Evolutionary conservation across 2,888 invertebrate species (phyloP).

Genomic region (Tetragonisca angustula): DNA sequence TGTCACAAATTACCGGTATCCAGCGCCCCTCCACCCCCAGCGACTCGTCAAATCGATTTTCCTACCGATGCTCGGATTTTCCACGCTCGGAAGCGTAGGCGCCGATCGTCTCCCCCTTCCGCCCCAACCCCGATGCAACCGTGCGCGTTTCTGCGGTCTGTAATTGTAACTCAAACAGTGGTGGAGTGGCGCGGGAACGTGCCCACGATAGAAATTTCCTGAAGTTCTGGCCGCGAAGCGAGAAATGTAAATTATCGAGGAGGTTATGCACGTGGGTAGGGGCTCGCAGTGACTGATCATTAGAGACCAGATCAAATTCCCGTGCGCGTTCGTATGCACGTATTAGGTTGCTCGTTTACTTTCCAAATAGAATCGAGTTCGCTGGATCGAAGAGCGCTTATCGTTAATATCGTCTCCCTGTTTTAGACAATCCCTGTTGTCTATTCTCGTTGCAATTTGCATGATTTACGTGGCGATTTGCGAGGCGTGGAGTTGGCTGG

Average conservation of each 20-base stretch:
- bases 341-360: constrained; percentile 18
- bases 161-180: constrained; percentile 68
- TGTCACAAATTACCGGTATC: constrained; percentile 81
- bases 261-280: background rate
- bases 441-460: background rate
- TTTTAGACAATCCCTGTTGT: background rate
- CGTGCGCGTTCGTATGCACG: background rate
- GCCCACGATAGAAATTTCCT: constrained; percentile 18
- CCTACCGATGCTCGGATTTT: constrained; percentile 69
- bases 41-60: constrained; percentile 79
- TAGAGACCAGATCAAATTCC: constrained; percentile 27
- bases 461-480: too few relatives aligned
- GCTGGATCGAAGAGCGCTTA: background rate
- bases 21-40: constrained; percentile 42
- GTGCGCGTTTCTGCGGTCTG: constrained; percentile 27
- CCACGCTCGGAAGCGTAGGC: constrained; percentile 30
- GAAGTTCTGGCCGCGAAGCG: constrained; percentile 11
- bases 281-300: constrained; percentile 20
- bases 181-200: constrained; percentile 6
- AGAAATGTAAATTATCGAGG: constrained; percentile 32
- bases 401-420: background rate
- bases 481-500: too few relatives aligned
- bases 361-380: constrained; percentile 1
- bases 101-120: constrained; percentile 27
- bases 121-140: background rate